A percentile compares a stretch with the other conserved stretches of the same genome.
phyloP scores from a whole-genome alignment of 23 tunicate genomes.

The Trididemnum clinides region DNA sequence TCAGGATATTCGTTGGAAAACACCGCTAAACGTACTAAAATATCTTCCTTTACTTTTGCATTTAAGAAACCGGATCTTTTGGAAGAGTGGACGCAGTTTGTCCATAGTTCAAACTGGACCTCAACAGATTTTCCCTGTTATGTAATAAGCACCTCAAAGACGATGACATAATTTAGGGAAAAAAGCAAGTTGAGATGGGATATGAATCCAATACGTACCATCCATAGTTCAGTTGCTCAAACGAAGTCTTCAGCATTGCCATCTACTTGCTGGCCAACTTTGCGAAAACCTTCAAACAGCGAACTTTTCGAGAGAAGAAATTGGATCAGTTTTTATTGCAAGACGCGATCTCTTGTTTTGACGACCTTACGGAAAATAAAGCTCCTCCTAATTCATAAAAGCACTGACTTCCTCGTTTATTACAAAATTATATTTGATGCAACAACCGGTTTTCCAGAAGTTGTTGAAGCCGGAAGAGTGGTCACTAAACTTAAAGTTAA shows the following conservation, averaged over 20 bases:
- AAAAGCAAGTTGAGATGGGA: not conserved
- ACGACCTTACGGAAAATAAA: too few species aligned
- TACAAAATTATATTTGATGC: too few species aligned
- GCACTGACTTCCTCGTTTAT: too few species aligned
- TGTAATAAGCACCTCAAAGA: not conserved
- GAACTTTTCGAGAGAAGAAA: too few species aligned
- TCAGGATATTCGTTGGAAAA: too few species aligned
- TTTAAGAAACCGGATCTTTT: slow-evolving; percentile 5
- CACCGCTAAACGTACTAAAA: too few species aligned
- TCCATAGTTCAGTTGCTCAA: not conserved
- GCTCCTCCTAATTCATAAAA: too few species aligned
- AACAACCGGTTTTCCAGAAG: not conserved
- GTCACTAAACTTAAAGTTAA: not conserved
- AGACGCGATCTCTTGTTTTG: too few species aligned
- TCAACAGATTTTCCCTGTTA: not conserved
- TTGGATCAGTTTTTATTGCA: too few species aligned
- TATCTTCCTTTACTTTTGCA: not conserved
- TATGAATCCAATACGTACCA: not conserved
- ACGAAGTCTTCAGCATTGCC: not conserved
- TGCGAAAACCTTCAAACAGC: too few species aligned
- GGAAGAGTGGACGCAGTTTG: slow-evolving; percentile 13
- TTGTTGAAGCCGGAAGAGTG: not conserved
- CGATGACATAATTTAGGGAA: not conserved
- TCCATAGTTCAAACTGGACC: not conserved
- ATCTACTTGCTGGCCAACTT: too few species aligned